Base-by-base conservation (phyloP, 37 sponge, comb jelly and placozoan genomes). In the Corticium candelabrum region DNA sequence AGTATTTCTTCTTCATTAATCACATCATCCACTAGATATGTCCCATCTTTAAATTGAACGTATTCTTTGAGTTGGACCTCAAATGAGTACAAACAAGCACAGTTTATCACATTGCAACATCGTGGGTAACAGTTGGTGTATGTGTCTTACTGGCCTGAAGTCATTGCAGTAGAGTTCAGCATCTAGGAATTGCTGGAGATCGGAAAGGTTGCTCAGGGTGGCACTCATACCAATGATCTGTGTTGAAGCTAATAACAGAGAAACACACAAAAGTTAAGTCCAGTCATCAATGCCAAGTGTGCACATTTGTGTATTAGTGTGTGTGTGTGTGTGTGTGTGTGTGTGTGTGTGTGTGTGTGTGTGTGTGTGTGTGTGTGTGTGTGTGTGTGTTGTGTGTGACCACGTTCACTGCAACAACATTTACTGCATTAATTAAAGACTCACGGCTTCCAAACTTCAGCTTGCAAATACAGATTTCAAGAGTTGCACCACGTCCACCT, bases 171-270 rank as follows among this genome's bases (percentile, higher is more conserved):
- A 89, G 41, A 90, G 74, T 32, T 87, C 74, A 11, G 94, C 94
- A 32, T 37, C 70, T 39, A 96, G 79, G 74, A 96, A 96, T 7
- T n/a, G 5, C 0, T 88, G 90, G 27, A 96, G 56, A 3, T 90
- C 87, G n/a, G 38, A 0, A 38, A 88, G 70, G 75, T 96, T 96
- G 74, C 85, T 84, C 27, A 96, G 89, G 27, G 97, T 96, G 30
- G 97, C 97, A 85, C 93, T 96, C 97, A 96, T 96, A 2, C 97
- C 97, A 0, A 92, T 74, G 0, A 96, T 41, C 80, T 90, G 90
- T 1, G 79, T 84, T 41, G 3, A 3, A 11, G 15, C 77, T 80
- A 71, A 71, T 57, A 31, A 34, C 73, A 69, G 38, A 37, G 39
- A 36, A 37, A 70, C 40, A 80, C 37, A 74, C 57, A 72, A 71